Base-by-base conservation (phyloP, 2,113 vertebrate genomes). In the Equus quagga region DNA sequence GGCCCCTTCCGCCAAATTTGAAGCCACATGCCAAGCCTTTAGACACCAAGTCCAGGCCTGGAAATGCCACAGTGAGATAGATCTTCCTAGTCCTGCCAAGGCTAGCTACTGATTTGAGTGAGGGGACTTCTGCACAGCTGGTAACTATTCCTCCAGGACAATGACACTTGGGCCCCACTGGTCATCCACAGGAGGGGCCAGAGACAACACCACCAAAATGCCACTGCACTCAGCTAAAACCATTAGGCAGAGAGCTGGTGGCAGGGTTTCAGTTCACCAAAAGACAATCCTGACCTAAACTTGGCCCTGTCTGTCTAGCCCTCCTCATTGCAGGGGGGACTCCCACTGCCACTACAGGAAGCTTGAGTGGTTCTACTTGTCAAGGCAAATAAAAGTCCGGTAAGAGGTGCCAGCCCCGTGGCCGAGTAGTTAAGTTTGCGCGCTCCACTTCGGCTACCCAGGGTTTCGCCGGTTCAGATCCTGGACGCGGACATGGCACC, bases 301-400 rank as follows among this genome's bases (percentile, higher is more conserved):
- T 10, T n/a, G 26, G 19, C 19, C 26, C 31, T 9, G 60, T 26
- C 23, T 13, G 6, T 19, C 60, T 56, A 17, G 3, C 44, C 62
- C 17, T 65, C 11, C 6, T 5, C 60, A 6, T 0, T 28, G 41
- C 4, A 9, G 2, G 6, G 8, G 44, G 24, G 44, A 69, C 10
- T 23, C 33, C 56, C 24, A 33, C 13, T 0, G 24, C 46, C 54
- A 4, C 54, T 19, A 10, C 0, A 6, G 10, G n/a, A 90, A 67
- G 49, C 60, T 65, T 6, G 18, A 19, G 28, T 24, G 5, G 41
- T 46, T 89, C 54, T 54, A 13, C 12, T 75, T 51, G 46, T 87
- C 75, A 69, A 44, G 67, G 44, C 28, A 94, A 51, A 60, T 76
- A 46, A 65, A 94, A 86, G 60, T 31, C 23, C 69, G 76, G 15